Conservation (phyloP, 2,113 vertebrate genomes). For the Todiramphus chloris region DNA sequence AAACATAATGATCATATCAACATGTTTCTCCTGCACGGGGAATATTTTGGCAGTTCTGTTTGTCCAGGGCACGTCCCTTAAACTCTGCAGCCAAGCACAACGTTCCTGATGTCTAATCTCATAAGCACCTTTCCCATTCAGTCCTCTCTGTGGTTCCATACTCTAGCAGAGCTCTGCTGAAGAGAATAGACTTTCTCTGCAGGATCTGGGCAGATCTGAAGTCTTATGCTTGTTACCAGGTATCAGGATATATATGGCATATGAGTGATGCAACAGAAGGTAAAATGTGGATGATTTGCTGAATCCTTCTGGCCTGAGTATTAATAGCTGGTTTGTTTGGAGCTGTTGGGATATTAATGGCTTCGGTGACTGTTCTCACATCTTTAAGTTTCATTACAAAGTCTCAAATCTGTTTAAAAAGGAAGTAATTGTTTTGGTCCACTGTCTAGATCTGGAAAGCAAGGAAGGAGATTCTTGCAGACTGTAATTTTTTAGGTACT, state of each 20-base stretch:
- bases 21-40: background rate
- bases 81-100: background rate
- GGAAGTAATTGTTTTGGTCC: background rate
- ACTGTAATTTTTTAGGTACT: background rate
- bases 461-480: background rate
- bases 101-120: background rate
- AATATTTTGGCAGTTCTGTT: background rate
- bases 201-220: background rate
- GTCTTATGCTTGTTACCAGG: background rate
- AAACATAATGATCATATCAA: background rate
- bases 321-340: background rate
- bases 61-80: background rate
- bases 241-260: background rate
- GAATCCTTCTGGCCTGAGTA: background rate
- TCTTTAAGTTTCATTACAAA: background rate
- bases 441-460: background rate
- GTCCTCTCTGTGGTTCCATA: background rate
- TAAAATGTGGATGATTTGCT: background rate
- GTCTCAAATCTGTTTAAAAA: background rate
- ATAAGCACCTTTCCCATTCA: background rate
- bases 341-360: background rate
- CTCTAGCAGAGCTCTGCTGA: background rate
- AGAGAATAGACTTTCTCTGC: background rate
- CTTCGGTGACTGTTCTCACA: background rate
- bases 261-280: background rate